Evolutionary conservation across 2,797 vertebrate genomes (phyloP), one percentile per base, ranked within the genome.

Genomic region (Antennarius maculatus): DNA sequence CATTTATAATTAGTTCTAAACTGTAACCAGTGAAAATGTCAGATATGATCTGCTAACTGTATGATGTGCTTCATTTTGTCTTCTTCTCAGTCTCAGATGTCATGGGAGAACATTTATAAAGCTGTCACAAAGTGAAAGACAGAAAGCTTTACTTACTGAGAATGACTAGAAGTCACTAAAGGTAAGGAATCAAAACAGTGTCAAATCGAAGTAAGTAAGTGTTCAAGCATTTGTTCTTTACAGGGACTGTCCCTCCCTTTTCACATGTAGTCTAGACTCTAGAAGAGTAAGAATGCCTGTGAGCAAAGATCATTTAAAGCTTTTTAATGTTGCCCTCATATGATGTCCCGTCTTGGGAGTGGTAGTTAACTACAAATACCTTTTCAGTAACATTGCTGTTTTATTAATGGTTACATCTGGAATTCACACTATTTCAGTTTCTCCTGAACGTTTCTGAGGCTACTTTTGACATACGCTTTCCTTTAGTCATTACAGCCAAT

Each of bases 1-100:
- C 51, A 31, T 54, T 61, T 39, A 61, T 39, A 56, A 31, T 54
- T 46, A 58, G 50, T 41, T 61, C 37, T 57, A 55, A 80, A 71
- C 55, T 71, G 54, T 53, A 42, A 13, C 71, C 57, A 37, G 48
- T 58, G 42, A 59, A 61, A 62, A 56, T 23, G 51, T 58, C 45
- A 71, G 43, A 56, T 31, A 23, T 31, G 29, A 78, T 50, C 54
- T 14, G 42, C 46, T 54, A 56, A 67, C 48, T 23, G 17, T 54
- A 28, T 48, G 58, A 65, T 2, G n/a, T 53, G 46, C 37, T 27
- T 63, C 48, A 16, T 46, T 5, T 29, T 66, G 45, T 39, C 48
- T 45, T n/a, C 16, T n/a, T 41, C 62, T 31, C 47, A 27, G 16
- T 5, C 23, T 54, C 18, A 34, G 17, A 45, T 34, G 54, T 61